Conservation (phyloP, 1,140 invertebrate genomes). For the Atta cephalotes region DNA sequence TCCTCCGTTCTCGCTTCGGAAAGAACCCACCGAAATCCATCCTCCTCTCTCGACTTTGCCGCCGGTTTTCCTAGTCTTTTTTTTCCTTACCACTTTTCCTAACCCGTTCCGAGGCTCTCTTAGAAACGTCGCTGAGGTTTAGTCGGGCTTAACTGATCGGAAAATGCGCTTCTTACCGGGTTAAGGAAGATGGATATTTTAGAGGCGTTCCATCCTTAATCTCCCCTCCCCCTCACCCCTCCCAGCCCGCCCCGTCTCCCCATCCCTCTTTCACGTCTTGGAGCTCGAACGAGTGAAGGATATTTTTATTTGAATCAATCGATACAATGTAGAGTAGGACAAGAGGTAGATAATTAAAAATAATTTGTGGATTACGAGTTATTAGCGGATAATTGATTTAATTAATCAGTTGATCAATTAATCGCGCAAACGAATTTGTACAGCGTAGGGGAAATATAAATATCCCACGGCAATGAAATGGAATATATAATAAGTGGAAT, state of each 20-base stretch:
- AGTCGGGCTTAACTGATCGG: conserved; percentile 82
- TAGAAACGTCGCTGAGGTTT: conserved; percentile 77
- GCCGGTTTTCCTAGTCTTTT: neutral
- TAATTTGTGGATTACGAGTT: conserved; percentile 31
- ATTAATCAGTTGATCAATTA: conserved; percentile 51
- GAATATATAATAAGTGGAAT: conserved; percentile 5
- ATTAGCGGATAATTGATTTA: conserved; percentile 52
- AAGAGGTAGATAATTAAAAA: conserved; percentile 52
- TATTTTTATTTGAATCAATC: conserved; percentile 57
- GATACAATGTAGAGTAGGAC: neutral
- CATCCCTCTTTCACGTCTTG: neutral
- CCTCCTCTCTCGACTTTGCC: conserved; percentile 13
- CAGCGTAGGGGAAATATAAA: conserved; percentile 29
- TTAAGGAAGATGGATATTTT: conserved; percentile 80
- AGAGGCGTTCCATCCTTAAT: conserved; percentile 63
- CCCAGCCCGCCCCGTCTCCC: too few species aligned
- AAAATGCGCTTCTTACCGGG: conserved; percentile 81
- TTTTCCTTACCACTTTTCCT: conserved; percentile 30
- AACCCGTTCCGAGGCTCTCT: conserved; percentile 40
- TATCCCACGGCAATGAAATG: conserved; percentile 6
- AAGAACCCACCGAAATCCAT: conserved; percentile 26
- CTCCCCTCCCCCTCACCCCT: conserved; percentile 15
- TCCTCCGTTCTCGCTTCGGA: conserved; percentile 50
- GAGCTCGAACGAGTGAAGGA: conserved; percentile 22
- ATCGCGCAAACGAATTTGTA: conserved; percentile 13